Evolutionary conservation across 1,140 invertebrate genomes (phyloP).

Genomic region (Amyelois transitella): DNA sequence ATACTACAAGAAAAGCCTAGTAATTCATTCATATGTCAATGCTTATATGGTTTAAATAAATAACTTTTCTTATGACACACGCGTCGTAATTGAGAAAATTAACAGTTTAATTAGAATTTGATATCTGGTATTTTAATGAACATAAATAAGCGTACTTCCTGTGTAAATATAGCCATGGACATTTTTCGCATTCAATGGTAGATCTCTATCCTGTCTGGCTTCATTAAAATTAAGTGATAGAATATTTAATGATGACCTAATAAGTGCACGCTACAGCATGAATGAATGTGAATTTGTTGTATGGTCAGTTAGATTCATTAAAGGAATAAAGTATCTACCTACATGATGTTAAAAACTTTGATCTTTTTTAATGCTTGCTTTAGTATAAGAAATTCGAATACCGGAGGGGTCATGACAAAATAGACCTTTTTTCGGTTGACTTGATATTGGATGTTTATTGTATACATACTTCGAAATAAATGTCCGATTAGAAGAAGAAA

Average conservation of each 20-base stretch:
- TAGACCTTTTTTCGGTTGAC: too few species aligned
- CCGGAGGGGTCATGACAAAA: too few species aligned
- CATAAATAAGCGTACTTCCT: background rate
- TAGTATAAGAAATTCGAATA: too few species aligned
- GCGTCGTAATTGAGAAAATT: background rate
- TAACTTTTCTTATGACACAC: background rate
- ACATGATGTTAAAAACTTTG: too few species aligned
- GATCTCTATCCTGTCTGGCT: background rate
- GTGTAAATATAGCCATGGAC: background rate
- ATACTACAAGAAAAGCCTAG: background rate
- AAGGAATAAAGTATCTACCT: too few species aligned
- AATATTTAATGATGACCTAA: background rate
- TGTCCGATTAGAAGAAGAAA: too few species aligned
- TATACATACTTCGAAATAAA: too few species aligned
- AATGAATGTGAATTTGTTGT: too few species aligned
- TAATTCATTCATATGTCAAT: background rate
- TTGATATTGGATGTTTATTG: too few species aligned
- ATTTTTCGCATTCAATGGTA: background rate
- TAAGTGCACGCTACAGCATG: background rate
- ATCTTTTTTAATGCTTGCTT: too few species aligned
- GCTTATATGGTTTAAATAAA: background rate
- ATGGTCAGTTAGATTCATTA: too few species aligned
- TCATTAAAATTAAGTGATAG: background rate
- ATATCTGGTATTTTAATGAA: background rate
- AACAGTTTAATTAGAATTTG: background rate